These are phyloP conservation scores for Stegodyphus dumicola DNA, from an alignment of 1,140 invertebrate species.

Conservation along the genomic window DNA sequence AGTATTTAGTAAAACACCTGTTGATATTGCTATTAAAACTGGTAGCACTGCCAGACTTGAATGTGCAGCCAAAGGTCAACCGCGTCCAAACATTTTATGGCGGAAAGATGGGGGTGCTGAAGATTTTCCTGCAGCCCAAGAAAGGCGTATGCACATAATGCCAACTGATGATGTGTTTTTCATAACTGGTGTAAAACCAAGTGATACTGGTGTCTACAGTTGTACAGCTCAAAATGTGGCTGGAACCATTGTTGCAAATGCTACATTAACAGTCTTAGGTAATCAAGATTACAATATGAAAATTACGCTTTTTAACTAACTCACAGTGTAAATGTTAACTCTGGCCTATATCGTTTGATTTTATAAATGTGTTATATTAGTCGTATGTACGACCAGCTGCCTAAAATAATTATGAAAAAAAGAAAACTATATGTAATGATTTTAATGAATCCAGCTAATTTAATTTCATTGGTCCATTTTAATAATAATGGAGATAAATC, in stretches of 20 bases:
- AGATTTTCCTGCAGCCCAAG: slow-evolving; percentile 93
- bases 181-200: slow-evolving; percentile 87
- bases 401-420: no score
- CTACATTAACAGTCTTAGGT: slow-evolving; percentile 87
- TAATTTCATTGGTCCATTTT: no score
- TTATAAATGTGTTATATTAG: no score
- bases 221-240: slow-evolving; percentile 93
- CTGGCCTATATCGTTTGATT: no score
- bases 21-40: slow-evolving; percentile 84
- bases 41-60: slow-evolving; percentile 88
- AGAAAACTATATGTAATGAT: no score
- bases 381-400: no score
- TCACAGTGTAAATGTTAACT: no score
- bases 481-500: no score
- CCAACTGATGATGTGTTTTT: slow-evolving; percentile 91
- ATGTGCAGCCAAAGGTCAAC: slow-evolving; percentile 90
- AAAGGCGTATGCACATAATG: slow-evolving; percentile 92
- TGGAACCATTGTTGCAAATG: slow-evolving; percentile 86
- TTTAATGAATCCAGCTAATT: no score
- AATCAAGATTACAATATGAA: slow-evolving; percentile 62
- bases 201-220: slow-evolving; percentile 91
- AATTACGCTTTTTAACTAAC: no score
- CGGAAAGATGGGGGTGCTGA: slow-evolving; percentile 94
- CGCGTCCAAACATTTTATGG: slow-evolving; percentile 88
- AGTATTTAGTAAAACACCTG: slow-evolving; percentile 83